These are phyloP conservation scores for Proales similis DNA, from an alignment of 1,140 invertebrate genomes.

Conservation along the genomic window DNA sequence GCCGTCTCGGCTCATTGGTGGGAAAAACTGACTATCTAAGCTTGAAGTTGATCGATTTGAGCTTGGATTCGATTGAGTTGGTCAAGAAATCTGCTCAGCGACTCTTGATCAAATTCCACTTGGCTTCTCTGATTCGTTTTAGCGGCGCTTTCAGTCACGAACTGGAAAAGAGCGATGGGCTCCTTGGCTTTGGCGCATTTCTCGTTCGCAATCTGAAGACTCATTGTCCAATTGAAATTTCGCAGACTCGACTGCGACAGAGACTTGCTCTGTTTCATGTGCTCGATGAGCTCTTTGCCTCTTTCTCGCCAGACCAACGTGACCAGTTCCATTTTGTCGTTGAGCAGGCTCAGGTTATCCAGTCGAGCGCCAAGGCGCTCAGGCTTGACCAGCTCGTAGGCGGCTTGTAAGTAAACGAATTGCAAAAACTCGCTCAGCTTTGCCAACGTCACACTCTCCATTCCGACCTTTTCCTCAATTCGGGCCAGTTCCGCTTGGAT, in stretches of 20 bases:
- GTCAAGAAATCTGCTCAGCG: no score
- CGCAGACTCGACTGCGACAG: slow-evolving; percentile 5
- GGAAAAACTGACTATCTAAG: no score
- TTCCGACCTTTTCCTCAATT: slow-evolving; percentile 16
- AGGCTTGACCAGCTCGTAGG: slow-evolving; percentile 20
- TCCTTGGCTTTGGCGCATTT: slow-evolving; percentile 13
- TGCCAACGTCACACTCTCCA: background rate
- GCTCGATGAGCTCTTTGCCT: slow-evolving; percentile 25
- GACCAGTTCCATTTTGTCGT: slow-evolving; percentile 11
- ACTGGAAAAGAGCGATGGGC: slow-evolving; percentile 25
- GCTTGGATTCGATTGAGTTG: no score
- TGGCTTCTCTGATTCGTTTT: no score
- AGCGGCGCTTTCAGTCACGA: background rate
- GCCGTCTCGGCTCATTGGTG: no score
- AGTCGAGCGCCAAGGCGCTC: background rate
- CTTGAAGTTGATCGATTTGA: no score
- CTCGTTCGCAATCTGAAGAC: slow-evolving; percentile 16
- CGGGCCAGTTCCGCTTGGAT: slow-evolving; percentile 3
- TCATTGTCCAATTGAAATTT: slow-evolving; percentile 28
- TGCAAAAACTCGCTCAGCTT: slow-evolving; percentile 27
- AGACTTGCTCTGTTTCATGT: slow-evolving; percentile 30
- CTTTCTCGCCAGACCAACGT: slow-evolving; percentile 6
- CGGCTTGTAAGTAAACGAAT: slow-evolving; percentile 28
- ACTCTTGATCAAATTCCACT: no score
- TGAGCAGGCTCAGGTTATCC: background rate